Evolutionary conservation across 1,140 invertebrate genomes (phyloP).

Genomic region (Temnothorax longispinosus): DNA sequence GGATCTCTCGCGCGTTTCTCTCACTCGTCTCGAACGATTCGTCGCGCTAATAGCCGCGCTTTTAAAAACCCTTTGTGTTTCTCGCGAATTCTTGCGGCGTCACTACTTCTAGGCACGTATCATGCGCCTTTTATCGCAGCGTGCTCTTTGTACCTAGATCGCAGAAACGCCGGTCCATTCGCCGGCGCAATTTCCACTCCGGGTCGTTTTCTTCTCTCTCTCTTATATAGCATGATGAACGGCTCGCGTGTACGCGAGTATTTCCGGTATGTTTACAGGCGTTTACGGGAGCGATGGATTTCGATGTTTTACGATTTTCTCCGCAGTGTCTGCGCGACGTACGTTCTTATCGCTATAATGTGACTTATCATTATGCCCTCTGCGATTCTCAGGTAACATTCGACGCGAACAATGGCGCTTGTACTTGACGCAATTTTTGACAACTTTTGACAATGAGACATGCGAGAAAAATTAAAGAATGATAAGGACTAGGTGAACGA

Average conservation of each 20-base stretch:
- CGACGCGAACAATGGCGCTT: constrained; percentile 6
- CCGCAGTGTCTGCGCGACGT: constrained; percentile 45
- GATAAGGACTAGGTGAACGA: not conserved
- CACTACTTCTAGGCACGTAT: constrained; percentile 5
- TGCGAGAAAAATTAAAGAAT: not conserved
- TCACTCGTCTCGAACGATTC: constrained; percentile 9
- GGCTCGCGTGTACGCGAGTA: constrained; percentile 30
- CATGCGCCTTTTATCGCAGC: constrained; percentile 8
- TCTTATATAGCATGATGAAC: not conserved
- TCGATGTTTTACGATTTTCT: constrained; percentile 53
- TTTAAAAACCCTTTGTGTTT: constrained; percentile 23
- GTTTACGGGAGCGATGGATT: constrained; percentile 45
- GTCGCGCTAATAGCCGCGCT: constrained; percentile 14
- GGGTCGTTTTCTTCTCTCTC: constrained; percentile 8
- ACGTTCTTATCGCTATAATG: constrained; percentile 55
- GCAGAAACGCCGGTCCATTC: constrained; percentile 1
- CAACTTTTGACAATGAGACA: not conserved
- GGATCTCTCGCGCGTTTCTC: constrained; percentile 3
- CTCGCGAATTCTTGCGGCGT: not conserved
- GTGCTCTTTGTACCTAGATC: constrained; percentile 16
- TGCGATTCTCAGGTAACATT: constrained; percentile 38
- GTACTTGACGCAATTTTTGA: not conserved
- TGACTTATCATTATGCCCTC: constrained; percentile 48
- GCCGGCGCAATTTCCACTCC: constrained; percentile 24
- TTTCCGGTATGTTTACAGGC: constrained; percentile 1